Evolutionary conservation across 2,888 invertebrate genomes (phyloP), one percentile per base, ranked within the genome.

Genomic region (Archips crataeganus): DNA sequence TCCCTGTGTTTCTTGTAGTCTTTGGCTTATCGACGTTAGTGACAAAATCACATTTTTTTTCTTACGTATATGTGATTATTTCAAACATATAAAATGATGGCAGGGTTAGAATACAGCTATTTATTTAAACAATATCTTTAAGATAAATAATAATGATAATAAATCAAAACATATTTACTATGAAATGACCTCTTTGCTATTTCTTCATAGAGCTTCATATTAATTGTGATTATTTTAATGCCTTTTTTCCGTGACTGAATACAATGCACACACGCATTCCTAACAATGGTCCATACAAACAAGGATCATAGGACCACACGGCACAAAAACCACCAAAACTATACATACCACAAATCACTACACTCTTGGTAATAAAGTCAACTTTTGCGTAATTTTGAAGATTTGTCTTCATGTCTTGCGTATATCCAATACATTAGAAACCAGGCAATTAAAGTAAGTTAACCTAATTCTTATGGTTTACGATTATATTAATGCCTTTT

Each of bases 221-320:
- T 23, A 23, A 23, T 23, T 23, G 23, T 23, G 23, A 23, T 23
- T 23, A 23, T 23, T 23, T 23, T 23, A 23, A 23, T 23, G 23
- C 23, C 23, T 49, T 49, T 2, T 57, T 32, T 6, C 32, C 32
- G 57, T 42, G 42, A n/a, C 51, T 49, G 10, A 39, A 10, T 64
- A 42, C 11, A 86, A 82, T 82, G 92, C 77, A 79, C 77, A 84
- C 85, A 59, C 60, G 5, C 11, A 13, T 5, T 0, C 36, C 69
- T 80, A 84, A 91, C 92, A 91, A 91, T 91, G 82, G 87, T 61
- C 82, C 84, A 90, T 90, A 89, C 83, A 88, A 88, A 84, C 78
- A 80, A 78, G 78, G 77, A 77, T 77, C 76, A 76, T 75, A 75
- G 80, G 83, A 81, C 83, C 82, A 83, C 85, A 86, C 83, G 84